Base-by-base conservation (phyloP, 1,140 invertebrate species). In the Gyrodactylus salaris region DNA sequence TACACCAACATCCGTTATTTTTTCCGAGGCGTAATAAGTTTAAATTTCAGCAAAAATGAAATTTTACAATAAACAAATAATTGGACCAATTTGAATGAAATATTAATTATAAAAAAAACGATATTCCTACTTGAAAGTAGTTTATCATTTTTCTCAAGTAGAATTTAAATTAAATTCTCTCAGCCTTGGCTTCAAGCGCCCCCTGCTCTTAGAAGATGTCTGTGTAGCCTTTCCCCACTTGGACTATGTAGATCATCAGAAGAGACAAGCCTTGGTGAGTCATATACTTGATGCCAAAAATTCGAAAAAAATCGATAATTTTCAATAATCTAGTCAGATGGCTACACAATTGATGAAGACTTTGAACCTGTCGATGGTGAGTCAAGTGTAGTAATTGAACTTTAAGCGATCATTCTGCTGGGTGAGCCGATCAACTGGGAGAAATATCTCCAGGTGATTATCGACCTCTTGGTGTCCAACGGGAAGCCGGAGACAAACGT, bases 161-260 rank as follows among this genome's bases (percentile, higher is more conserved):
- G 19, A 7, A 7, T 19, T 69, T 69, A 1, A 21, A 7, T 69
- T n/a, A 21, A 21, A 23, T 7, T 7, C 20, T 20, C 20, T 1
- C 74, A 85, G 85, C 76, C 77, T 87, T 25, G 86, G 86, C 20
- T 87, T 87, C 76, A 81, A 80, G 1, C 86, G 85, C 73, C 81
- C 84, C 0, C 82, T 82, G 20, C 86, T 85, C 0, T 81, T 87
- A 1, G 84, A 86, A 21, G 82, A 86, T 75, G 76, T 87, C 24
- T 79, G 83, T 24, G 78, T 81, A 25, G 84, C 85, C 72, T 87
- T 84, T 77, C 86, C 86, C 7, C 80, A 83, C 71, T 79, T 87
- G 69, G 86, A 87, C 78, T 85, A 85, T 77, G 85, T 87, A 25
- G 86, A 87, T 78, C 84, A 86, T 76, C 79, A 82, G 70, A 82